A percentile compares a stretch with the other conserved stretches of the same genome.
These are phyloP conservation scores for Drosophila trapezifrons DNA, from an alignment of 1,140 invertebrate genomes.

Conservation along the genomic window DNA sequence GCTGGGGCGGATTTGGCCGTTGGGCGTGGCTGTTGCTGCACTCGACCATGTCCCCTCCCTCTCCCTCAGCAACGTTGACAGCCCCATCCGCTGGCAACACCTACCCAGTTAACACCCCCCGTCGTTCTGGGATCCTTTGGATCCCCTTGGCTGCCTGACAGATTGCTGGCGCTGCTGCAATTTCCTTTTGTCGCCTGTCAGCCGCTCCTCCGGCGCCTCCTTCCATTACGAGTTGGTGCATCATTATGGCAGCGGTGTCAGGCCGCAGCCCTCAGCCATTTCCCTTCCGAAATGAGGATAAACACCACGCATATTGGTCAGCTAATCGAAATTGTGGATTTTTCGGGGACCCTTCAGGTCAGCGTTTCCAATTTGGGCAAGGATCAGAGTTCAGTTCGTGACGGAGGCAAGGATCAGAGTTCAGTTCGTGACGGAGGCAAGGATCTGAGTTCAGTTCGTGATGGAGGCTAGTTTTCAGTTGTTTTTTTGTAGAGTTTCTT, in stretches of 20 bases:
- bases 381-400: too few species aligned
- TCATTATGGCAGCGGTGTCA: constrained; percentile 17
- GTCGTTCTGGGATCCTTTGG: neutral
- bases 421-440: too few species aligned
- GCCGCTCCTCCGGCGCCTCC: constrained; percentile 8
- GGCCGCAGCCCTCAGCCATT: constrained; percentile 9
- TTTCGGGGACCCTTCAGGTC: neutral
- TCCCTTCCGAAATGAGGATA: neutral
- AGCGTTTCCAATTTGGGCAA: neutral
- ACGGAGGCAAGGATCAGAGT: too few species aligned
- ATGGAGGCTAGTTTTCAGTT: too few species aligned
- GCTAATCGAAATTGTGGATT: constrained; percentile 1
- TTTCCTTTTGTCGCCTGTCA: constrained; percentile 43
- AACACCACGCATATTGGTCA: constrained; percentile 10
- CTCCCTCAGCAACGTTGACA: neutral
- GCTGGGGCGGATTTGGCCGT: constrained; percentile 24
- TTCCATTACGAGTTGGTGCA: constrained; percentile 17
- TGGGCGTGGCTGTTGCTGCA: constrained; percentile 26
- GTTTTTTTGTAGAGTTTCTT: too few species aligned
- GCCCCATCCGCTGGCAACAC: constrained; percentile 19
- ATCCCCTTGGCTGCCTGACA: constrained; percentile 15
- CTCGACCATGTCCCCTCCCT: neutral
- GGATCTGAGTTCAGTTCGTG: too few species aligned
- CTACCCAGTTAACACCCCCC: constrained; percentile 10
- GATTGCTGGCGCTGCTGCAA: constrained; percentile 24